Percentiles rank a stretch among this genome's conserved stretches.
Conservation (phyloP, 2,888 invertebrate genomes). For the Mellilla xanthometata region DNA sequence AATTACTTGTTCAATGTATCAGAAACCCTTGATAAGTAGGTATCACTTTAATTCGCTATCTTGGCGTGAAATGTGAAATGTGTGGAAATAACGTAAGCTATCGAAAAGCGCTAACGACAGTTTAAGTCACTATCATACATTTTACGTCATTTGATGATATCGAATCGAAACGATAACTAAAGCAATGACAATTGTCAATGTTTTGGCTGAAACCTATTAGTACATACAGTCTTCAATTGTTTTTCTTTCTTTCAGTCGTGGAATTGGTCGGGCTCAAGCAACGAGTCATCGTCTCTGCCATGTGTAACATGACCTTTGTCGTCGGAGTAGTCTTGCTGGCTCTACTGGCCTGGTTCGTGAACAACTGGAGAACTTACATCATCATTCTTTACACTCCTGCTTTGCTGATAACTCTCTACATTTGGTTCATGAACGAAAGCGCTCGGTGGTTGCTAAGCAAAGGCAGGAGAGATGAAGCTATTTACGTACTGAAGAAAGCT, state of each 20-base stretch:
- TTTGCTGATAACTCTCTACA: conserved; percentile 85
- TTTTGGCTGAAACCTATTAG: too few species aligned
- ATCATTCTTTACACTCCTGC: conserved; percentile 88
- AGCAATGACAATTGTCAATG: too few species aligned
- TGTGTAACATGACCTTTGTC: conserved; percentile 89
- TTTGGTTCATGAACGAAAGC: conserved; percentile 89
- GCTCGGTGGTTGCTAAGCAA: conserved; percentile 90
- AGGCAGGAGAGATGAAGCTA: conserved; percentile 85
- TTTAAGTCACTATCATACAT: too few species aligned
- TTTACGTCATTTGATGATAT: too few species aligned
- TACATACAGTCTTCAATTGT: conserved; percentile 1
- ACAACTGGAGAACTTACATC: conserved; percentile 88
- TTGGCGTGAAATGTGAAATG: too few species aligned
- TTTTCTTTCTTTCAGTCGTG: conserved; percentile 80
- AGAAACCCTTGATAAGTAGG: too few species aligned
- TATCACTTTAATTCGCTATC: too few species aligned
- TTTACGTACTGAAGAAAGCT: conserved; percentile 83
- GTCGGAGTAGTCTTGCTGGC: conserved; percentile 88
- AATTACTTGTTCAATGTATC: too few species aligned
- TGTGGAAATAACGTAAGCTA: too few species aligned
- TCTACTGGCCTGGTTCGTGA: conserved; percentile 86
- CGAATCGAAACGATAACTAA: too few species aligned
- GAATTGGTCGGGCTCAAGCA: conserved; percentile 90
- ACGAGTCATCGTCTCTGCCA: conserved; percentile 88
- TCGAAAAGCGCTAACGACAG: too few species aligned